Conservation (phyloP, 2,113 vertebrate genomes). For the Ranitomeya variabilis region DNA sequence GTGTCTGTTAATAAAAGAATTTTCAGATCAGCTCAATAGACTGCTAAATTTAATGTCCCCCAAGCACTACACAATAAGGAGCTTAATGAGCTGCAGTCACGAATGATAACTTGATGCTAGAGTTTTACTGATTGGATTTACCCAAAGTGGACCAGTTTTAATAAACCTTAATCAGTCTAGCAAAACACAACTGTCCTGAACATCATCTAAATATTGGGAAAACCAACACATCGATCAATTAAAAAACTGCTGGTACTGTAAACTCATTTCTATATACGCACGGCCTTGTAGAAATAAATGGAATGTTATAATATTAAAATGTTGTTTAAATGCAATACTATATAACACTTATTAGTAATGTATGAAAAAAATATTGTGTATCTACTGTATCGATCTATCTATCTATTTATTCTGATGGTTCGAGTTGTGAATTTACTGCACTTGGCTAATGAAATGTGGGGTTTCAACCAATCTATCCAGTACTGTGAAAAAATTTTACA, state of each 20-base stretch:
- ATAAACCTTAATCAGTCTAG: conserved; percentile 42
- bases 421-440: too few relatives aligned
- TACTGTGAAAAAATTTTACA: too few relatives aligned
- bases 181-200: conserved; percentile 22
- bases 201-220: conserved; percentile 33
- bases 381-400: too few relatives aligned
- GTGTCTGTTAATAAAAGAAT: conserved; percentile 47
- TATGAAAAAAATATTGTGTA: background rate
- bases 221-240: conserved; percentile 32
- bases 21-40: conserved; percentile 50
- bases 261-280: background rate
- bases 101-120: conserved; percentile 47
- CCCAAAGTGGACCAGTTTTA: conserved; percentile 38
- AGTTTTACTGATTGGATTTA: conserved; percentile 49
- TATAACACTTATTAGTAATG: background rate
- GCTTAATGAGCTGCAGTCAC: conserved; percentile 54
- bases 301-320: background rate
- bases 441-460: too few relatives aligned
- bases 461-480: too few relatives aligned
- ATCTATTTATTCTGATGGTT: too few relatives aligned
- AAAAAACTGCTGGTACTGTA: conserved; percentile 22
- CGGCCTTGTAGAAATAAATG: background rate
- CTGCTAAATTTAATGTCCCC: conserved; percentile 51
- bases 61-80: conserved; percentile 47
- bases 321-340: background rate